phyloP scores from a whole-genome alignment of 1,140 invertebrate species.

The Vollenhovia emeryi region DNA sequence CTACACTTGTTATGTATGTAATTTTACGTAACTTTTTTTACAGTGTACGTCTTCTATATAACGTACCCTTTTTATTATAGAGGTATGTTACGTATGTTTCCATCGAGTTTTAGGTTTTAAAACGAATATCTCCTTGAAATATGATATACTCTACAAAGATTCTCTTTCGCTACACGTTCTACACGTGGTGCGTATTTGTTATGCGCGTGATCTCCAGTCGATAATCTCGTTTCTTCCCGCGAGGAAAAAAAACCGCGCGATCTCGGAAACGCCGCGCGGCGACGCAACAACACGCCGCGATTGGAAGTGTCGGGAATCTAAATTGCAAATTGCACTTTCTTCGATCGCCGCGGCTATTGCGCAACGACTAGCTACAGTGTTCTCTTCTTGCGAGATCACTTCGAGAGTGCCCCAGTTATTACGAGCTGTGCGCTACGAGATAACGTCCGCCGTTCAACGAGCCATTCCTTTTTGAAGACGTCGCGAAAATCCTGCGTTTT shows the following conservation, averaged over 20 bases:
- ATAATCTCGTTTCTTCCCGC: neutral
- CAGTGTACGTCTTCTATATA: too few relatives aligned
- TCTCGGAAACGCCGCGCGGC: neutral
- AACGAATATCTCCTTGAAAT: neutral
- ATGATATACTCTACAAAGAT: neutral
- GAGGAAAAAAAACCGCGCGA: neutral
- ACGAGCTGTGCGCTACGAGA: neutral
- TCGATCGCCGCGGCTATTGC: slow-evolving; percentile 41
- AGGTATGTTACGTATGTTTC: neutral
- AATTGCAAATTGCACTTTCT: slow-evolving; percentile 57
- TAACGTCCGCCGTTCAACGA: slow-evolving; percentile 19
- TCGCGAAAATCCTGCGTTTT: neutral
- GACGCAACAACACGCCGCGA: slow-evolving; percentile 3
- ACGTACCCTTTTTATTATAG: neutral
- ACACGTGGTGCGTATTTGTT: neutral
- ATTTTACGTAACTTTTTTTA: too few relatives aligned
- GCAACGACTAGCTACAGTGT: slow-evolving; percentile 33
- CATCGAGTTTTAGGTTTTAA: neutral
- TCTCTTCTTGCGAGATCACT: slow-evolving; percentile 57
- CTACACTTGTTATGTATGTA: too few relatives aligned
- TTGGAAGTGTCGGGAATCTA: slow-evolving; percentile 25
- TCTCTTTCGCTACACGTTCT: neutral
- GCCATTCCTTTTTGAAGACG: slow-evolving; percentile 5
- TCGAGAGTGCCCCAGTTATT: slow-evolving; percentile 41
- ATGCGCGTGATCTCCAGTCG: neutral